Conservation (phyloP, 2,888 invertebrate species). For the Pristionchus maxplancki region DNA sequence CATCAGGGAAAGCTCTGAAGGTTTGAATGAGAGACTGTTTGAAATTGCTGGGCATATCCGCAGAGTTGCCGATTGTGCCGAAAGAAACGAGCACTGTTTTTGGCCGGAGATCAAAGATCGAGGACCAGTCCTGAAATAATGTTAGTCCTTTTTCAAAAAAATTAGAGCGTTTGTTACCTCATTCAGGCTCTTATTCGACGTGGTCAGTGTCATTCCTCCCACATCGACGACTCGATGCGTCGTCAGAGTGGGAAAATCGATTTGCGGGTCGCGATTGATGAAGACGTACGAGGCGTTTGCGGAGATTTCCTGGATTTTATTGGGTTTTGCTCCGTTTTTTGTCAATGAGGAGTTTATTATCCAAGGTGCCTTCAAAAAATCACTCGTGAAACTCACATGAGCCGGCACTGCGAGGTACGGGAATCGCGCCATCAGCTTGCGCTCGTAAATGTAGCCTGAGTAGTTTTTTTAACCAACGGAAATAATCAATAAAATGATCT, state of each 20-base stretch:
- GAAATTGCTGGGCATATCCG: background rate
- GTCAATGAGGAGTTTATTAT: no score
- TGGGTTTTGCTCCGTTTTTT: no score
- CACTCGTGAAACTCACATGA: background rate
- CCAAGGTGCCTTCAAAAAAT: background rate
- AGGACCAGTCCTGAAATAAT: slow-evolving; percentile 18
- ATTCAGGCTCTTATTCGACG: background rate
- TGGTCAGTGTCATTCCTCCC: background rate
- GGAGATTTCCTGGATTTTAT: background rate
- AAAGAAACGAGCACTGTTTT: slow-evolving; percentile 19
- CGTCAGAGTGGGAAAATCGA: slow-evolving; percentile 11
- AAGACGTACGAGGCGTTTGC: background rate
- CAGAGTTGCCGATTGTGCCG: slow-evolving; percentile 11
- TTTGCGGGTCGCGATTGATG: background rate
- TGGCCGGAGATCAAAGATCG: slow-evolving; percentile 12
- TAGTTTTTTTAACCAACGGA: background rate
- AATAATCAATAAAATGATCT: background rate
- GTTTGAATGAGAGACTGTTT: slow-evolving; percentile 5
- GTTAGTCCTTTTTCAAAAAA: background rate
- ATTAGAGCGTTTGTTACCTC: background rate
- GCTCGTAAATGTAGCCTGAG: background rate
- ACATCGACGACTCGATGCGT: background rate
- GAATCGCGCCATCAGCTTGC: background rate
- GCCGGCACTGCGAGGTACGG: background rate
- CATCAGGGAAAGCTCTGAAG: background rate